phyloP scores from a whole-genome alignment of 2,797 vertebrate genomes.

The Harpagifer antarcticus region DNA sequence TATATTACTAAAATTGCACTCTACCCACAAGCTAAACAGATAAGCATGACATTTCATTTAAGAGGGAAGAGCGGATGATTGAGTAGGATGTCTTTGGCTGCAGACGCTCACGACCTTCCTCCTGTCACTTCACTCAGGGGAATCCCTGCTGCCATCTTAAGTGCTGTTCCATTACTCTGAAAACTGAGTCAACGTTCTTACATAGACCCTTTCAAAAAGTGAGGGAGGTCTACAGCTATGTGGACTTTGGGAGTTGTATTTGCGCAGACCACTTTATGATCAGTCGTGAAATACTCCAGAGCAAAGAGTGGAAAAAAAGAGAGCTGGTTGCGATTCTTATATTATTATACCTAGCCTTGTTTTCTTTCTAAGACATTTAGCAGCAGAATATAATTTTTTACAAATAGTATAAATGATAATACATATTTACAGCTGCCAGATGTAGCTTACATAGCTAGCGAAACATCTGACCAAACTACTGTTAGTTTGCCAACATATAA shows the following conservation, averaged over 20 bases:
- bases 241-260: neutral
- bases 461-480: neutral
- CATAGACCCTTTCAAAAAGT: constrained; percentile 10
- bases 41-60: constrained; percentile 40
- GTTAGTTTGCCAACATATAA: neutral
- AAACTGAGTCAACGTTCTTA: constrained; percentile 11
- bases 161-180: constrained; percentile 28
- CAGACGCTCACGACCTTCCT: constrained; percentile 6
- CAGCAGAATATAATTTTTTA: neutral
- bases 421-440: neutral
- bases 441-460: neutral
- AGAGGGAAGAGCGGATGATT: constrained; percentile 25
- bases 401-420: neutral
- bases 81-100: neutral
- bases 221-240: neutral
- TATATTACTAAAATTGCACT: constrained; percentile 17
- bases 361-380: neutral
- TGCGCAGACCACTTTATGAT: constrained; percentile 1
- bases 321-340: neutral
- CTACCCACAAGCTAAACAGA: constrained; percentile 39
- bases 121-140: constrained; percentile 11
- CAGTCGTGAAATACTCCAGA: neutral
- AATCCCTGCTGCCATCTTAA: constrained; percentile 34
- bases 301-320: neutral
- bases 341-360: neutral